Percentiles rank a stretch among this genome's conserved stretches.
Evolutionary conservation across 2,888 invertebrate genomes (phyloP).

Genomic region (Agrenia bidenticulata): DNA sequence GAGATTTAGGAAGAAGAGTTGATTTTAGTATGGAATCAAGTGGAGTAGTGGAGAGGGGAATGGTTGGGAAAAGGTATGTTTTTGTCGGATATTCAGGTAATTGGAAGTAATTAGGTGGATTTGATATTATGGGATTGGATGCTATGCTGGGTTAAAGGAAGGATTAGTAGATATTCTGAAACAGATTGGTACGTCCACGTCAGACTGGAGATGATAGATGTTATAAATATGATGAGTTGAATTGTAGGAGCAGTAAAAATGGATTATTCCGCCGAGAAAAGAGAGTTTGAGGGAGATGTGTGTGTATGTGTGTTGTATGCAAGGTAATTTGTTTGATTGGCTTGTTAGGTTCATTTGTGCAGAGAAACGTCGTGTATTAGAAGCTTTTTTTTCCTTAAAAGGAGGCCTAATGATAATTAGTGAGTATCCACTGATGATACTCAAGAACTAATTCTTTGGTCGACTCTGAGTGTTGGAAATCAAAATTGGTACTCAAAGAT

Average conservation of each 20-base stretch:
- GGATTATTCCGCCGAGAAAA: conserved; percentile 10
- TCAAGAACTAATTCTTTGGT: conserved; percentile 20
- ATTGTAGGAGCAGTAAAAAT: conserved; percentile 20
- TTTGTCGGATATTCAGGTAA: too few species aligned
- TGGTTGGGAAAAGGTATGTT: too few species aligned
- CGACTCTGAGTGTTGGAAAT: conserved; percentile 38
- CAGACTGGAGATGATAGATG: conserved; percentile 15
- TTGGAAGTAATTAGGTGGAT: too few species aligned
- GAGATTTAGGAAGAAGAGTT: too few species aligned
- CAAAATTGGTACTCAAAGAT: conserved; percentile 48
- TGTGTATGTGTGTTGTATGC: conserved; percentile 19
- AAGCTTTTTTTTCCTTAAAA: conserved; percentile 49
- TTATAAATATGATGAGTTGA: conserved; percentile 20
- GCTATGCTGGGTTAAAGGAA: too few species aligned
- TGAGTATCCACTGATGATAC: conserved; percentile 32
- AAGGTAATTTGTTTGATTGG: conserved; percentile 52
- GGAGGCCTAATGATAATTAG: conserved; percentile 53
- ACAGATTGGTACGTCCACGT: neutral
- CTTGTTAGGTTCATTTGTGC: conserved; percentile 49
- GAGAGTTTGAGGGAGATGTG: neutral
- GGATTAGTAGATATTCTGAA: too few species aligned
- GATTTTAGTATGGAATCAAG: too few species aligned
- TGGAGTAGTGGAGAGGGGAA: too few species aligned
- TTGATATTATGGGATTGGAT: too few species aligned
- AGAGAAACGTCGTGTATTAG: conserved; percentile 41